phyloP scores from a whole-genome alignment of 1,140 invertebrate genomes.

The Drosophila murphyi region DNA sequence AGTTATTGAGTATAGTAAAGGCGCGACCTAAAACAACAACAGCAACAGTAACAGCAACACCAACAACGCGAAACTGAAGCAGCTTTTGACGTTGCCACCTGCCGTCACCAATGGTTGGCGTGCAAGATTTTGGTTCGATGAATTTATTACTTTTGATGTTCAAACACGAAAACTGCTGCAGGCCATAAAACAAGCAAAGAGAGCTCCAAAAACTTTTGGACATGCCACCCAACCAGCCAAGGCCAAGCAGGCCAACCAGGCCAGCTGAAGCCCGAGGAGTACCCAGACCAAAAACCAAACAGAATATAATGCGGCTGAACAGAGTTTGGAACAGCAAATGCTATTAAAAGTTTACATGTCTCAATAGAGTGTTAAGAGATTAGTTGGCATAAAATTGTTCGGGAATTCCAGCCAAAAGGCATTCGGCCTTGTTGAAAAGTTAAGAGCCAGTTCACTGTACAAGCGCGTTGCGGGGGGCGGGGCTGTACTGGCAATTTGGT shows the following conservation, averaged over 20 bases:
- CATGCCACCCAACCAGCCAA: background rate
- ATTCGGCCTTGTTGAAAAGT: constrained; percentile 47
- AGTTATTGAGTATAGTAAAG: constrained; percentile 58
- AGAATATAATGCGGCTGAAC: constrained; percentile 8
- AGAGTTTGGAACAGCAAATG: constrained; percentile 61
- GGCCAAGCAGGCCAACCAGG: constrained; percentile 1
- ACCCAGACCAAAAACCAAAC: background rate
- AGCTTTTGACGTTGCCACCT: constrained; percentile 26
- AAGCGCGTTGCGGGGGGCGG: background rate
- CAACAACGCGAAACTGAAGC: background rate
- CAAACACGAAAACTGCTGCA: constrained; percentile 81
- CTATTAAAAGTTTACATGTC: constrained; percentile 82
- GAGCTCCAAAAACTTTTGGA: constrained; percentile 46
- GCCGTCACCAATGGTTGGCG: constrained; percentile 33
- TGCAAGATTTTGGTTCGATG: constrained; percentile 71
- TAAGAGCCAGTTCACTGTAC: constrained; percentile 10
- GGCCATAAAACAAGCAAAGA: constrained; percentile 73
- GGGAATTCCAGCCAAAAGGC: constrained; percentile 45
- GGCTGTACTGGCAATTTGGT: constrained; percentile 14
- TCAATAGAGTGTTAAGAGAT: constrained; percentile 82
- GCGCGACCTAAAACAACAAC: constrained; percentile 70
- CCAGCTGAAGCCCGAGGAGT: background rate
- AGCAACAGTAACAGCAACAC: constrained; percentile 24
- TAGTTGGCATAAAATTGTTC: constrained; percentile 75
- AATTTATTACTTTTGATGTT: constrained; percentile 83